phyloP scores from a whole-genome alignment of 1,140 invertebrate species.

The Ladona fulva region DNA sequence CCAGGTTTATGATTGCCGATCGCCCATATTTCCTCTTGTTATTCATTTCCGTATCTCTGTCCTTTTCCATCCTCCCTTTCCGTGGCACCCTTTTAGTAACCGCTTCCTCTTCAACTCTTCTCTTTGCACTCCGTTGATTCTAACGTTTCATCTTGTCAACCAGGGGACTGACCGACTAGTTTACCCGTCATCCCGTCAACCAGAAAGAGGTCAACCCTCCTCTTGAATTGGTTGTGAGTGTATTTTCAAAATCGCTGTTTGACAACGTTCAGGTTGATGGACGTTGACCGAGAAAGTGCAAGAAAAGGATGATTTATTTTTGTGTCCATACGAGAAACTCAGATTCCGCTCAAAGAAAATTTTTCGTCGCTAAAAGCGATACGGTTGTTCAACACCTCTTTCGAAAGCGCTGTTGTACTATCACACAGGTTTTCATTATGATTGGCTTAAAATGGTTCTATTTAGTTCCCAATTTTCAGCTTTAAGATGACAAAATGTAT shows the following conservation, averaged over 20 bases:
- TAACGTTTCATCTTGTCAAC: not conserved
- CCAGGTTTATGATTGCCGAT: no score
- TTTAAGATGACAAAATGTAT: no score
- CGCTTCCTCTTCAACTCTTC: not conserved
- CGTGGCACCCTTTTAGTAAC: not conserved
- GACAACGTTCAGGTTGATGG: not conserved
- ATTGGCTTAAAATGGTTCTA: no score
- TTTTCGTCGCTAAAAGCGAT: no score
- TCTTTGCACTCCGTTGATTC: not conserved
- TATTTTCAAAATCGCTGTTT: not conserved
- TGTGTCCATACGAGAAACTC: no score
- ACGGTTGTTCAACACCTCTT: no score
- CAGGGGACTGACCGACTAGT: not conserved
- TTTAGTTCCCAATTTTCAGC: no score
- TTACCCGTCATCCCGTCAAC: not conserved
- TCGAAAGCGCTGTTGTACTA: no score
- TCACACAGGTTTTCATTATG: no score
- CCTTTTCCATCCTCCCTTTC: not conserved
- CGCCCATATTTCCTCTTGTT: not conserved
- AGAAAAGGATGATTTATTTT: not conserved
- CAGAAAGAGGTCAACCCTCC: not conserved
- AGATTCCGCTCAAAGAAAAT: no score
- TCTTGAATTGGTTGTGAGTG: not conserved
- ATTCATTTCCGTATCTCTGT: not conserved
- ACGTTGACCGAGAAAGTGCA: not conserved